phyloP scores from a whole-genome alignment of 2,888 invertebrate genomes.

The Drosophila limbata region DNA sequence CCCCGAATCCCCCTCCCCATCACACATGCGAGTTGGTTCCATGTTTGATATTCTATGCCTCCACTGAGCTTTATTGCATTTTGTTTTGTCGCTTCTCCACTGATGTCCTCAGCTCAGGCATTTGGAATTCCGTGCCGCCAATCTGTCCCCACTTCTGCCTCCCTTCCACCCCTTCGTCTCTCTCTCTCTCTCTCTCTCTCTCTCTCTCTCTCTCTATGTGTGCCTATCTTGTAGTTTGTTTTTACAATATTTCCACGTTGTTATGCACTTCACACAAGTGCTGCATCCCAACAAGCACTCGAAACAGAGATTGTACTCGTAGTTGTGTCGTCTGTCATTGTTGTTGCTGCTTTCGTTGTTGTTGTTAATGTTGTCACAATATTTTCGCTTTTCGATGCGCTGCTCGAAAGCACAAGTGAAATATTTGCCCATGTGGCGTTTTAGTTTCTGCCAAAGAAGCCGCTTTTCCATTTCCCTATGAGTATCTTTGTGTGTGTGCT shows the following conservation, averaged over 20 bases:
- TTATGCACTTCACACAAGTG: constrained; percentile 78
- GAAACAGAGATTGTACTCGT: constrained; percentile 39
- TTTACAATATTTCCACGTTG: constrained; percentile 76
- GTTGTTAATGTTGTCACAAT: constrained; percentile 72
- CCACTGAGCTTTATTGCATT: constrained; percentile 65
- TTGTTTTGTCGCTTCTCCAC: constrained; percentile 41
- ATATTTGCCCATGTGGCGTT: constrained; percentile 77
- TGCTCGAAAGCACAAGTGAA: constrained; percentile 79
- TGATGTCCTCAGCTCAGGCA: constrained; percentile 33
- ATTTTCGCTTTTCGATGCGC: constrained; percentile 80
- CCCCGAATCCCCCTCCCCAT: constrained; percentile 6
- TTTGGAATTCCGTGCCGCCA: constrained; percentile 40
- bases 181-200: neutral
- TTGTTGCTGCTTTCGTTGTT: constrained; percentile 27
- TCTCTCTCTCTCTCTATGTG: constrained; percentile 1
- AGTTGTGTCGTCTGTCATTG: constrained; percentile 8
- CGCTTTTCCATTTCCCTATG: constrained; percentile 30
- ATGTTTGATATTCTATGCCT: constrained; percentile 41
- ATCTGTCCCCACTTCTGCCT: neutral
- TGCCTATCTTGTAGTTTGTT: constrained; percentile 65
- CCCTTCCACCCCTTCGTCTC: neutral
- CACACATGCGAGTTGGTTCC: constrained; percentile 2
- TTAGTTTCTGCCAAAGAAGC: constrained; percentile 64
- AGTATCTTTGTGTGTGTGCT: neutral
- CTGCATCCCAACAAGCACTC: constrained; percentile 66